Conservation (phyloP, 2,888 invertebrate species). For the Apantesis nais region DNA sequence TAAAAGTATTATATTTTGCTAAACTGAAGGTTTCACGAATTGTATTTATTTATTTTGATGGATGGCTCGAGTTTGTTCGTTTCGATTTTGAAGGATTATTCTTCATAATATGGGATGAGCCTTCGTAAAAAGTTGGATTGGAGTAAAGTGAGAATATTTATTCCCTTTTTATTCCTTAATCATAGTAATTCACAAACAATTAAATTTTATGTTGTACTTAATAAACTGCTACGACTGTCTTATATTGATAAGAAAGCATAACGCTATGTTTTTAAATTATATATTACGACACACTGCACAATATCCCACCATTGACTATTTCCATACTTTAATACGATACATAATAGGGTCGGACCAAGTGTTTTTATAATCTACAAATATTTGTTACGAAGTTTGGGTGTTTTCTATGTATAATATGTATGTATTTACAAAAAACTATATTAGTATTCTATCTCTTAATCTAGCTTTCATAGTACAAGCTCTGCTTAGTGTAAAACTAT, state of each 20-base stretch:
- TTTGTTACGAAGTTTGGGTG: too few relatives aligned
- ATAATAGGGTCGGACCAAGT: too few relatives aligned
- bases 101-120: slow-evolving; percentile 8
- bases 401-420: too few relatives aligned
- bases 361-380: too few relatives aligned
- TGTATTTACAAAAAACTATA: too few relatives aligned
- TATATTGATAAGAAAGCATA: not conserved
- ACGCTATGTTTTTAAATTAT: not conserved
- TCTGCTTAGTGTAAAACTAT: too few relatives aligned
- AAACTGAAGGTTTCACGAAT: slow-evolving; percentile 38
- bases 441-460: too few relatives aligned
- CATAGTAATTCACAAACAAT: not conserved
- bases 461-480: too few relatives aligned
- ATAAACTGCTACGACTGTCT: not conserved
- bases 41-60: slow-evolving; percentile 45
- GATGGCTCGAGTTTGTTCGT: slow-evolving; percentile 35
- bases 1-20: slow-evolving; percentile 56
- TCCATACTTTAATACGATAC: too few relatives aligned
- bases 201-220: not conserved
- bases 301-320: not conserved
- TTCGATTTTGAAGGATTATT: slow-evolving; percentile 25
- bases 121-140: slow-evolving; percentile 11
- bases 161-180: not conserved
- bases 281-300: not conserved
- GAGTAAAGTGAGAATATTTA: not conserved